These are phyloP conservation scores for Amphimallon solstitiale DNA, from an alignment of 2,888 invertebrate species.

Conservation along the genomic window DNA sequence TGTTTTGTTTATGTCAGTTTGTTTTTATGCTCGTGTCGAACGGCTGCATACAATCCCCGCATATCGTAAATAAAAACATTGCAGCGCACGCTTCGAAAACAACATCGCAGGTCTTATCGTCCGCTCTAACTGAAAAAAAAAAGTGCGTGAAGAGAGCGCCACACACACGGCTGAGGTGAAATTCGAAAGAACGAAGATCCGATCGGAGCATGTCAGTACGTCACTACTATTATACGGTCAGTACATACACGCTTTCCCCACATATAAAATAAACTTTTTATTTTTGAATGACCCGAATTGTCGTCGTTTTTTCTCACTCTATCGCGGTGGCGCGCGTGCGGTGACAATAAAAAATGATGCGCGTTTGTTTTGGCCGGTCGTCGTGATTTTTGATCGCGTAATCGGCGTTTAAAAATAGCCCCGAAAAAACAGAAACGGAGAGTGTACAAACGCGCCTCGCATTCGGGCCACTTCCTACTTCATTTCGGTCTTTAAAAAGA, in stretches of 20 bases:
- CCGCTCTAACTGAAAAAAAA: neutral
- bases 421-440: no score
- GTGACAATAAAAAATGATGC: neutral
- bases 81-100: slow-evolving; percentile 6
- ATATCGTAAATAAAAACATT: neutral
- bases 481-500: neutral
- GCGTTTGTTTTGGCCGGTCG: slow-evolving; percentile 1
- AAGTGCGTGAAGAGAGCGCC: neutral
- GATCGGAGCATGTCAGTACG: slow-evolving; percentile 14
- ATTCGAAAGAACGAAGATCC: neutral
- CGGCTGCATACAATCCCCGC: no score
- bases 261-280: no score
- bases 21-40: slow-evolving; percentile 2
- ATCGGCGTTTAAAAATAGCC: neutral
- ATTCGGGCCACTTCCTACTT: neutral
- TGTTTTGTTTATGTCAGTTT: slow-evolving; percentile 34
- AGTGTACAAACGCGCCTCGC: no score
- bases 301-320: no score
- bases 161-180: neutral
- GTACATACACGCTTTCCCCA: slow-evolving; percentile 2
- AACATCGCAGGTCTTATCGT: neutral
- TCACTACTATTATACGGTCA: slow-evolving; percentile 36
- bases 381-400: neutral
- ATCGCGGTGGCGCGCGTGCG: no score
- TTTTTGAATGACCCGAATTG: no score